Evolutionary conservation across 2,113 vertebrate genomes (phyloP).

Genomic region (Triplophysa siluroides): DNA sequence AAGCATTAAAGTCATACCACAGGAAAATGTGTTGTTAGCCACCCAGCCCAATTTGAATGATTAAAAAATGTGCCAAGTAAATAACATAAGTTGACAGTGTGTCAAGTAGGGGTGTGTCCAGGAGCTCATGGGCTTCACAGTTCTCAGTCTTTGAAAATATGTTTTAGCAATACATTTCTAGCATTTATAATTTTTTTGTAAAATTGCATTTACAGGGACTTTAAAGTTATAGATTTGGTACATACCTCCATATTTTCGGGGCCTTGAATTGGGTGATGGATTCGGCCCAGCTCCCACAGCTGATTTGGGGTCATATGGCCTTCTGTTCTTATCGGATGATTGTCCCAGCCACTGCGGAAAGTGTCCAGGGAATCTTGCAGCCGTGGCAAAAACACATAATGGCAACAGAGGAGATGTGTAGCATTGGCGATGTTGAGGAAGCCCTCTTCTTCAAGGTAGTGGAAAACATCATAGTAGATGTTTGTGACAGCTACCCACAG

Average conservation of each 20-base stretch:
- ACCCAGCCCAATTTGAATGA: too few species aligned
- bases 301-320: too few species aligned
- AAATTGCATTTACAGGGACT: too few species aligned
- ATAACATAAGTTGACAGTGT: too few species aligned
- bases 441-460: conserved; percentile 29
- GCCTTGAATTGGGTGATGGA: conserved; percentile 5
- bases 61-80: too few species aligned
- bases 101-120: too few species aligned
- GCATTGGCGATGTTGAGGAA: conserved; percentile 21
- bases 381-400: conserved; percentile 16
- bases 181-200: too few species aligned
- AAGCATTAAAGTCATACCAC: too few species aligned
- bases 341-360: conserved; percentile 9
- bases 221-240: neutral
- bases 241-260: conserved; percentile 16
- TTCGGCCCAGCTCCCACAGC: neutral
- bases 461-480: conserved; percentile 34
- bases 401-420: conserved; percentile 21
- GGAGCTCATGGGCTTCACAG: too few species aligned
- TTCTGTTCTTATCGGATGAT: neutral
- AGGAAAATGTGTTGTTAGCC: too few species aligned
- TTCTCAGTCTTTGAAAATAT: too few species aligned
- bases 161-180: too few species aligned
- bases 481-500: conserved; percentile 14
- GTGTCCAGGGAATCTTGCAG: conserved; percentile 9